Conservation (phyloP, 2,113 vertebrate species). For the Macaca mulatta region DNA sequence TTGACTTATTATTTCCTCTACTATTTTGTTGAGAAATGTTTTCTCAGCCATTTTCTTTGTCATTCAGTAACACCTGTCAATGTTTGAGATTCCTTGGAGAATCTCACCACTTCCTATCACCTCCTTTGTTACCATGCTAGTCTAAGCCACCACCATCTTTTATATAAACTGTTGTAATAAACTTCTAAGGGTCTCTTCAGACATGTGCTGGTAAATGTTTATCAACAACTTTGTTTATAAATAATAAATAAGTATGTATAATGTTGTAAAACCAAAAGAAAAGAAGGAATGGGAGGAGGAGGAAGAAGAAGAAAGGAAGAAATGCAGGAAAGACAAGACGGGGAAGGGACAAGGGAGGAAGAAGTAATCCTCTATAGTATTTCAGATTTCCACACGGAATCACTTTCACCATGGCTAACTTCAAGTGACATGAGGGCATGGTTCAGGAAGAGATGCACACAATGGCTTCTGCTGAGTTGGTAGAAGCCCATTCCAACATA, state of each 20-base stretch:
- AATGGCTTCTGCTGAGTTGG: neutral
- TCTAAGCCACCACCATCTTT: neutral
- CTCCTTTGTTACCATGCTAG: neutral
- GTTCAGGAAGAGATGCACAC: too few species aligned
- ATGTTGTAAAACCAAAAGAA: neutral
- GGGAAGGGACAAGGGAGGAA: neutral
- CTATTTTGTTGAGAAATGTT: neutral
- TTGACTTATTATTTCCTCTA: neutral
- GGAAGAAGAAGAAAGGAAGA: accelerated
- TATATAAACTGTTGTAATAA: neutral
- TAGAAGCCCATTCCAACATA: accelerated
- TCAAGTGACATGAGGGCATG: accelerated
- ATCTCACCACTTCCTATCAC: neutral
- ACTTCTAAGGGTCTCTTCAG: neutral
- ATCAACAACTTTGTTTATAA: neutral
- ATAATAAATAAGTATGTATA: neutral
- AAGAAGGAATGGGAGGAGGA: neutral
- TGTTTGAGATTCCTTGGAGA: neutral
- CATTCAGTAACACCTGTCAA: neutral
- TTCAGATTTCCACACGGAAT: neutral
- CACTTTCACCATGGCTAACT: neutral
- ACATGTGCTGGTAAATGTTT: neutral
- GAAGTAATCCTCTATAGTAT: neutral
- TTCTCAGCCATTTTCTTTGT: neutral
- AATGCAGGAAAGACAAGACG: accelerated